A percentile compares a stretch with the other conserved stretches of the same genome.
Conservation (phyloP, 2,797 vertebrate species). For the Cyclopterus lumpus region DNA sequence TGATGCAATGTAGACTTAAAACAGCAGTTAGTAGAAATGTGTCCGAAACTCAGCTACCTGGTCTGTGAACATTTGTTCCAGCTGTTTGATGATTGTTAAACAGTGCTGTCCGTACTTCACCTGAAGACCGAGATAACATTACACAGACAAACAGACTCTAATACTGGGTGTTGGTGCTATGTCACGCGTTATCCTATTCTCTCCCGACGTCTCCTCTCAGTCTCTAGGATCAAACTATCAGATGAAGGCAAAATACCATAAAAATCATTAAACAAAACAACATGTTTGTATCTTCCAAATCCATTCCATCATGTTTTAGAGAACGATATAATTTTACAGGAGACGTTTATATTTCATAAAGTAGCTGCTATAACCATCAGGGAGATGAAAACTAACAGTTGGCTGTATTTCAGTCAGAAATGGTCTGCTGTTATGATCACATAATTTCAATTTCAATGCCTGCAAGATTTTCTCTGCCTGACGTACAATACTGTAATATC, state of each 20-base stretch:
- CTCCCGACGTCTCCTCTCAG: too few relatives aligned
- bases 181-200: background rate
- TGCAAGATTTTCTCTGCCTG: background rate
- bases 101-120: background rate
- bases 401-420: background rate
- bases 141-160: too few relatives aligned
- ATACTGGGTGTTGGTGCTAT: background rate
- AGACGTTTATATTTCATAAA: background rate
- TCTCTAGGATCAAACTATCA: too few relatives aligned
- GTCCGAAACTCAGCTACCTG: background rate
- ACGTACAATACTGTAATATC: constrained; percentile 19
- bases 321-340: background rate
- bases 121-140: too few relatives aligned
- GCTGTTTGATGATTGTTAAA: constrained; percentile 28
- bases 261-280: background rate
- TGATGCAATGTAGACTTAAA: background rate
- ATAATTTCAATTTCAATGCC: background rate
- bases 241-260: constrained; percentile 20
- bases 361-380: background rate
- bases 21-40: background rate
- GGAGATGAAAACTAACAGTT: background rate
- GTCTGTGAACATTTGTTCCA: constrained; percentile 17
- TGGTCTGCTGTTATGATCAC: background rate
- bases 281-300: constrained; percentile 18
- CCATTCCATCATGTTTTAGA: background rate